These are phyloP conservation scores for Spinibarbus caldwelli DNA, from an alignment of 2,797 vertebrate species.

Conservation along the genomic window DNA sequence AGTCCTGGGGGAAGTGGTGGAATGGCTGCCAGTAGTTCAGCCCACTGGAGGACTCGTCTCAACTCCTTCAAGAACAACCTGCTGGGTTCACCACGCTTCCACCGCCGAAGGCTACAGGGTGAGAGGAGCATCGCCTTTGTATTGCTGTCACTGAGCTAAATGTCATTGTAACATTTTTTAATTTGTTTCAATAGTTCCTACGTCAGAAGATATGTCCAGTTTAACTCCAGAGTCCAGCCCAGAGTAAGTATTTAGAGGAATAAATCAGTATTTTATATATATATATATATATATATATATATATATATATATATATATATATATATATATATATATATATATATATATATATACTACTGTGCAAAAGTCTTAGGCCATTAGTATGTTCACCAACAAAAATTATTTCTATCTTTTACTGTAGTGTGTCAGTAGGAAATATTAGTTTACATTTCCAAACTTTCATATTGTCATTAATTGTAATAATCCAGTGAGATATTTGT, in stretches of 20 bases:
- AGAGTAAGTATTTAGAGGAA: conserved; percentile 80
- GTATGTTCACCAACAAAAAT: too few relatives aligned
- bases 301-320: too few relatives aligned
- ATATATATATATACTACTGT: too few relatives aligned
- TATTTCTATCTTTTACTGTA: too few relatives aligned
- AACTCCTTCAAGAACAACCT: conserved; percentile 95
- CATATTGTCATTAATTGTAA: too few relatives aligned
- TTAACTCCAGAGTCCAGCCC: conserved; percentile 93
- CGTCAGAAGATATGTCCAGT: conserved; percentile 94
- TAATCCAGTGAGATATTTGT: too few relatives aligned
- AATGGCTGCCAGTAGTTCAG: conserved; percentile 86
- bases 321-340: too few relatives aligned
- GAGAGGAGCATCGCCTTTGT: conserved; percentile 24
- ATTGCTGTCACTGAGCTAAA: neutral
- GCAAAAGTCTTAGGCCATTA: too few relatives aligned
- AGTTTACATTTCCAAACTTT: too few relatives aligned
- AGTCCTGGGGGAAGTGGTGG: conserved; percentile 81
- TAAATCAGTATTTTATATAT: too few relatives aligned
- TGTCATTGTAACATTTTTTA: neutral
- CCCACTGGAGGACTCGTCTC: conserved; percentile 90
- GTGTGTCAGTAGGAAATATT: too few relatives aligned
- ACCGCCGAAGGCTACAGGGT: conserved; percentile 94
- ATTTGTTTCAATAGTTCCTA: conserved; percentile 78
- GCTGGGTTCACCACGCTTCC: conserved; percentile 92
- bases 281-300: too few relatives aligned